phyloP scores from a whole-genome alignment of 2,888 invertebrate genomes.

The Achlya flavicornis region DNA sequence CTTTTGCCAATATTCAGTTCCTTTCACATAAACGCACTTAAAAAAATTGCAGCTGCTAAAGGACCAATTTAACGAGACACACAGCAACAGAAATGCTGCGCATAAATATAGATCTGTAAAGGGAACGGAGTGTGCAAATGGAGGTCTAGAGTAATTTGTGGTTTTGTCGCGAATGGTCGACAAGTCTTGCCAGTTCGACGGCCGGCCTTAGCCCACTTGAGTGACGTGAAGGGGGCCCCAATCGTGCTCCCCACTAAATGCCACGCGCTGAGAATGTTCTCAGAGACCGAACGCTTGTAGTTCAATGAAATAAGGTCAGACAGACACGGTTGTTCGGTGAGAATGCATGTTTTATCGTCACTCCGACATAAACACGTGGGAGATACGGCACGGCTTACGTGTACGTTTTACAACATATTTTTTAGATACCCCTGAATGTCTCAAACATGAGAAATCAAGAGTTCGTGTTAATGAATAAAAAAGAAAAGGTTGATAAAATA shows the following conservation, averaged over 20 bases:
- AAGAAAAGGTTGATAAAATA: background rate
- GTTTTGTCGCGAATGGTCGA: slow-evolving; percentile 26
- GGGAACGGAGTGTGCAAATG: slow-evolving; percentile 31
- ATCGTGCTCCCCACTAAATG: slow-evolving; percentile 50
- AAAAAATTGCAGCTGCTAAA: slow-evolving; percentile 46
- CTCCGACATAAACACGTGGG: slow-evolving; percentile 26
- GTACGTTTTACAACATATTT: slow-evolving; percentile 14
- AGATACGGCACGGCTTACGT: slow-evolving; percentile 40
- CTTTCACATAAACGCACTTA: slow-evolving; percentile 54
- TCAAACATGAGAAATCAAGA: slow-evolving; percentile 3
- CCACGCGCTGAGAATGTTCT: slow-evolving; percentile 56
- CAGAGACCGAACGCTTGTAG: slow-evolving; percentile 45
- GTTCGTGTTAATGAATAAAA: slow-evolving; percentile 1
- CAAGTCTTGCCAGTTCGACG: slow-evolving; percentile 62
- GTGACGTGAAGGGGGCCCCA: slow-evolving; percentile 75
- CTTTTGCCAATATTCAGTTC: slow-evolving; percentile 62
- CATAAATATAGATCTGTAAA: slow-evolving; percentile 24
- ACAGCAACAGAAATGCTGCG: slow-evolving; percentile 22
- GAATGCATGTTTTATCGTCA: slow-evolving; percentile 32
- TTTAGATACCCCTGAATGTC: background rate
- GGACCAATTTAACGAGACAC: slow-evolving; percentile 47
- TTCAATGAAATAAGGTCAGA: slow-evolving; percentile 63
- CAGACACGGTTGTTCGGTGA: slow-evolving; percentile 26
- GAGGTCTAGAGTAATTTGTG: slow-evolving; percentile 51
- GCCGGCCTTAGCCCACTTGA: slow-evolving; percentile 81